phyloP scores from a whole-genome alignment of 2,888 invertebrate genomes.

The Molorchus minor region DNA sequence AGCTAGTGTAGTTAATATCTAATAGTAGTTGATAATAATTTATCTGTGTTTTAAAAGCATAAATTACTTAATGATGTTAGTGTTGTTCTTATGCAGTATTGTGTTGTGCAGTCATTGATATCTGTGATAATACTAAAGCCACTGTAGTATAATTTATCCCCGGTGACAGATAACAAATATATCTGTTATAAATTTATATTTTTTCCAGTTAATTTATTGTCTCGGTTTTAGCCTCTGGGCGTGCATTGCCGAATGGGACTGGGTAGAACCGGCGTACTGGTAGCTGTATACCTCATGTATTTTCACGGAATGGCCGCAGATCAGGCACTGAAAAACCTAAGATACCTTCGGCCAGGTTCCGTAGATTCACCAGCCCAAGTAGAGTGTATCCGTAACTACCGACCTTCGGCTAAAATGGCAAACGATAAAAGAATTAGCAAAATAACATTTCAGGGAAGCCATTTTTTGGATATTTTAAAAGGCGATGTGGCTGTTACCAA shows the following conservation, averaged over 20 bases:
- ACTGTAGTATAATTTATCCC: too few relatives aligned
- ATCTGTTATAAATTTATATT: too few relatives aligned
- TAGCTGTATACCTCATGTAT: constrained; percentile 76
- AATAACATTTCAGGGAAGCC: constrained; percentile 29
- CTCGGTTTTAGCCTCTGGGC: constrained; percentile 31
- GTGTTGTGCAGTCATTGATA: too few relatives aligned
- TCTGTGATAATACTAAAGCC: too few relatives aligned
- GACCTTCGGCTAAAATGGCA: constrained; percentile 31
- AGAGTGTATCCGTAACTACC: constrained; percentile 34
- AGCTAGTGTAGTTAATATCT: too few relatives aligned
- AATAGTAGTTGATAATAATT: too few relatives aligned
- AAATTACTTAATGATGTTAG: too few relatives aligned
- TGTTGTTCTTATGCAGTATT: too few relatives aligned
- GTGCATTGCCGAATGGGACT: constrained; percentile 71
- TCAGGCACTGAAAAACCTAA: constrained; percentile 68
- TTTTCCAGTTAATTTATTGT: too few relatives aligned
- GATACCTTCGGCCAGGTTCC: constrained; percentile 70
- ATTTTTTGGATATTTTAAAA: constrained; percentile 32
- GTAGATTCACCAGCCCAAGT: constrained; percentile 72
- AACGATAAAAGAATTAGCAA: constrained; percentile 32
- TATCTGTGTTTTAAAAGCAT: too few relatives aligned
- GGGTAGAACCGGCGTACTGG: constrained; percentile 77
- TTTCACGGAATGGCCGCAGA: constrained; percentile 70
- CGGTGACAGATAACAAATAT: too few relatives aligned
- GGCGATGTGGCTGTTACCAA: constrained; percentile 13